Conservation (phyloP, 2,797 vertebrate genomes). For the Coracias cyanogaster region DNA sequence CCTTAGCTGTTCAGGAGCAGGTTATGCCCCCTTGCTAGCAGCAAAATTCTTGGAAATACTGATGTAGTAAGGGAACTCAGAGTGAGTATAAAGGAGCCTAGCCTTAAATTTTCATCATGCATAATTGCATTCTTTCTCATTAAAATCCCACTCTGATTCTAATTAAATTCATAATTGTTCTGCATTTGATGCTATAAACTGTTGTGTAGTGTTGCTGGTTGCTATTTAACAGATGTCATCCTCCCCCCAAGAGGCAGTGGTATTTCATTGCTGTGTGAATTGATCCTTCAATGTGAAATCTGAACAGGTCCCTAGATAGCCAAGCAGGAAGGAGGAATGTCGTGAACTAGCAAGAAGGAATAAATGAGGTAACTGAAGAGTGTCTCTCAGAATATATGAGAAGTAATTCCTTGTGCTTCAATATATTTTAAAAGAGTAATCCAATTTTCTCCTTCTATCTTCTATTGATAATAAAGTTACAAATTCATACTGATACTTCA, state of each 20-base stretch:
- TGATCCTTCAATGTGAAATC: slow-evolving; percentile 56
- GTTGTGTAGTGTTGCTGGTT: slow-evolving; percentile 31
- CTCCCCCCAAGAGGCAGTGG: background rate
- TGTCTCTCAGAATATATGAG: background rate
- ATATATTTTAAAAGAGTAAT: background rate
- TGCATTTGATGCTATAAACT: slow-evolving; percentile 52
- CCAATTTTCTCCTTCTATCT: background rate
- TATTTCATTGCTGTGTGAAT: slow-evolving; percentile 58
- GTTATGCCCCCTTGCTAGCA: background rate
- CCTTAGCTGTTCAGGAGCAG: background rate
- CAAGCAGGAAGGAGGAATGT: background rate
- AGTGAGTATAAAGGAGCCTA: slow-evolving; percentile 9
- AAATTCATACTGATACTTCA: background rate
- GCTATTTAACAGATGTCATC: slow-evolving; percentile 64
- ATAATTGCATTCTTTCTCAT: slow-evolving; percentile 66
- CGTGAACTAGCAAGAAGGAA: background rate
- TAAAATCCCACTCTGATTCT: slow-evolving; percentile 66
- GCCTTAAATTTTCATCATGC: slow-evolving; percentile 32
- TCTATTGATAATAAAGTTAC: background rate
- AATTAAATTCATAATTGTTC: slow-evolving; percentile 67
- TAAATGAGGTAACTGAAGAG: slow-evolving; percentile 32
- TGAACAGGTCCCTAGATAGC: slow-evolving; percentile 45
- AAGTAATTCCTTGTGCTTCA: background rate
- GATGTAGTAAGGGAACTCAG: background rate
- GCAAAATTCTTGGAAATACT: slow-evolving; percentile 42